Evolutionary conservation across 2,113 vertebrate species (phyloP).

Genomic region (Abramis brama): DNA sequence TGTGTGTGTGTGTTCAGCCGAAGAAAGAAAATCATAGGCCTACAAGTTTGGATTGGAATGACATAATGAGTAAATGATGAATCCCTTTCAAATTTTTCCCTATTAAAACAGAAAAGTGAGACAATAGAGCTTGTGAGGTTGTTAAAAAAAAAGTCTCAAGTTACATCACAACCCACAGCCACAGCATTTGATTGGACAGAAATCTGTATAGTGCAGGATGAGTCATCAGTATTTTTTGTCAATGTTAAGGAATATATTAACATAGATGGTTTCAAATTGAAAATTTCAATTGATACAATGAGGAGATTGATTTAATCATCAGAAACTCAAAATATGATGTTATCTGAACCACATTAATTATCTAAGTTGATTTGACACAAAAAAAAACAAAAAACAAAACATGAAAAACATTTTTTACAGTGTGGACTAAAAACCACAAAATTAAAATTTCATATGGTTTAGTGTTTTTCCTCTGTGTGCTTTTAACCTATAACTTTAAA

Average conservation of each 20-base stretch:
- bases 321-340: no score
- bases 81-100: background rate
- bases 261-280: background rate
- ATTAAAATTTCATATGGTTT: background rate
- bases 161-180: no score
- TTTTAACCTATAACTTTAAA: background rate
- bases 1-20: background rate
- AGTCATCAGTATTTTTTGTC: background rate
- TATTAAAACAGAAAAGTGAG: no score
- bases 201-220: background rate
- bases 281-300: no score
- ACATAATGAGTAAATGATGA: background rate
- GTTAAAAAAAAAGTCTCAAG: background rate
- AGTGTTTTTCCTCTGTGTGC: background rate
- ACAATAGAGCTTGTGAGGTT: background rate
- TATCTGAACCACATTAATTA: no score
- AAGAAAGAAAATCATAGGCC: background rate
- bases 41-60: background rate
- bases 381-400: no score
- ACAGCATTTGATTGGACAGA: conserved; percentile 2
- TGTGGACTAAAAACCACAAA: background rate
- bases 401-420: no score
- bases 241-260: background rate
- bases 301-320: no score
- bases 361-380: no score